Evolutionary conservation across 2,113 vertebrate genomes (phyloP).

Genomic region (Tapirus terrestris): DNA sequence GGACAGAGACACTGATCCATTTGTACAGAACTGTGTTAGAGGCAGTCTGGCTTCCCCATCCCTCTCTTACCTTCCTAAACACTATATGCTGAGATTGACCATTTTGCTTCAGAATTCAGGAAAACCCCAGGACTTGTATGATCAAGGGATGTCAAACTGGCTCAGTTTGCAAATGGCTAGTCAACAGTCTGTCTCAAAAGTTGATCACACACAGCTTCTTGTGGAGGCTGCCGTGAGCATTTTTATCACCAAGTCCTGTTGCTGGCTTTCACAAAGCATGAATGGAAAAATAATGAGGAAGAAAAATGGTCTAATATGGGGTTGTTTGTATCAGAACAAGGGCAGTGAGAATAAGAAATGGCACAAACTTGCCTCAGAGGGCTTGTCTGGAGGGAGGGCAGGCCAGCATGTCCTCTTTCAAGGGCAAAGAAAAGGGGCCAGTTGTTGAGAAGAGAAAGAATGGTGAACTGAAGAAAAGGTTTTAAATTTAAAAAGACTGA

Average conservation of each 20-base stretch:
- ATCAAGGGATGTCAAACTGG: constrained; percentile 63
- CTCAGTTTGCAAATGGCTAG: constrained; percentile 39
- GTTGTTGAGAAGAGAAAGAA: constrained; percentile 9
- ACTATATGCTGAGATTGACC: not conserved
- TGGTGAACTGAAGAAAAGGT: constrained; percentile 30
- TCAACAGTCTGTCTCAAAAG: constrained; percentile 56
- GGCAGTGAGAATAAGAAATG: not conserved
- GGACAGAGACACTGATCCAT: not conserved
- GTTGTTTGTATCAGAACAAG: constrained; percentile 6
- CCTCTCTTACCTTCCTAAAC: not conserved
- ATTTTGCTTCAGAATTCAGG: constrained; percentile 56
- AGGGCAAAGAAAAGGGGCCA: constrained; percentile 27
- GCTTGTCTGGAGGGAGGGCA: not conserved
- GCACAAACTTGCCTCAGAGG: not conserved
- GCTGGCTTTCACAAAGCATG: constrained; percentile 47
- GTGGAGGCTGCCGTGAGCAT: constrained; percentile 37
- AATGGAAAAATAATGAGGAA: constrained; percentile 73
- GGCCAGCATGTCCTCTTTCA: constrained; percentile 44
- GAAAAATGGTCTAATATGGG: constrained; percentile 50
- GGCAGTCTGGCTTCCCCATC: not conserved
- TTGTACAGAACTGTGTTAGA: not conserved
- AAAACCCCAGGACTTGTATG: constrained; percentile 9
- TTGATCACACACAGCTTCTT: constrained; percentile 14
- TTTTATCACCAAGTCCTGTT: constrained; percentile 41
- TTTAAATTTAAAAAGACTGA: constrained; percentile 56